phyloP scores from a whole-genome alignment of 2,888 invertebrate genomes.

The Netelia melanura region DNA sequence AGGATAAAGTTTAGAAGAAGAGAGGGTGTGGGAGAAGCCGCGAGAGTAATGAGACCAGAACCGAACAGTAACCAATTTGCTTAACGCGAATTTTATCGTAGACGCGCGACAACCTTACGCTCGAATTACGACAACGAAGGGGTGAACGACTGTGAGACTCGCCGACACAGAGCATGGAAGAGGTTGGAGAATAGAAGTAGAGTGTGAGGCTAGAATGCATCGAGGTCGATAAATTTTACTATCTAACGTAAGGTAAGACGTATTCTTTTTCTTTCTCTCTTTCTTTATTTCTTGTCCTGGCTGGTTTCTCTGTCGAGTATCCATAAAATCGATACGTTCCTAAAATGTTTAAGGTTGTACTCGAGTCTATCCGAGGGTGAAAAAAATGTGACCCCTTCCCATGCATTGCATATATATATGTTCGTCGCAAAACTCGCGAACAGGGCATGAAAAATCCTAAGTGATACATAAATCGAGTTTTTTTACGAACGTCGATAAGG shows the following conservation, averaged over 20 bases:
- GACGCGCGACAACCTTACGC: slow-evolving; percentile 8
- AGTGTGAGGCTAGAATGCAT: slow-evolving; percentile 72
- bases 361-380: neutral
- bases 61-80: slow-evolving; percentile 76
- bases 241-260: slow-evolving; percentile 49
- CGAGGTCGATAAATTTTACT: slow-evolving; percentile 77
- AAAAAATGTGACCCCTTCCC: neutral
- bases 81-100: slow-evolving; percentile 78
- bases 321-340: slow-evolving; percentile 2
- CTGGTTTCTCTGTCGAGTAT: neutral
- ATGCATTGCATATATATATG: neutral
- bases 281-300: neutral
- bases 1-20: slow-evolving; percentile 25
- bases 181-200: slow-evolving; percentile 5
- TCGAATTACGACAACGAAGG: neutral
- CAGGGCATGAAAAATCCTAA: neutral
- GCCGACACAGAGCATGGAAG: neutral
- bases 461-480: neutral
- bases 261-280: neutral
- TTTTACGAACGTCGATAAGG: neutral
- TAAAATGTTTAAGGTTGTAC: neutral
- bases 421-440: neutral
- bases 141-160: neutral
- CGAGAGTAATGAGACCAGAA: slow-evolving; percentile 66
- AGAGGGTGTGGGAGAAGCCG: slow-evolving; percentile 31